Evolutionary conservation across 2,113 vertebrate genomes (phyloP), one percentile per base, ranked within the genome.

Genomic region (Gopherus flavomarginatus): DNA sequence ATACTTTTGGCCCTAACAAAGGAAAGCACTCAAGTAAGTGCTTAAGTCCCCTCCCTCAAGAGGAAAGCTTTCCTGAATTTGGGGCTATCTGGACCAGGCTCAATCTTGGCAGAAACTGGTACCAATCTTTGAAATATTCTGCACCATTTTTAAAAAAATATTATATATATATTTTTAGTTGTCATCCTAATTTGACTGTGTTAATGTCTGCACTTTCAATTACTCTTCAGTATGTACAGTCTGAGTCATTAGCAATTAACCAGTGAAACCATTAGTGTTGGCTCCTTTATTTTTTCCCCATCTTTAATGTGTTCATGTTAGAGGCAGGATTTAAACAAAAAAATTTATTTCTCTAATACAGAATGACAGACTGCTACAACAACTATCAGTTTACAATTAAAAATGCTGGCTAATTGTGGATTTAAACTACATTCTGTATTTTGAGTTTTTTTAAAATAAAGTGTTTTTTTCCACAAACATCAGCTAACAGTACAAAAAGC

Each of bases 401-500:
- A 96, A 95, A 44, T 13, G 31, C 91, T 95, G 80, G 49, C 78
- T 91, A 90, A 53, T 8, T 92, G 91, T 86, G 90, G 84, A 98
- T 92, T 96, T 22, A 88, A 90, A 97, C 94, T 88, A 92, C 90
- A 97, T 13, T 96, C 96, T 94, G 90, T 80, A 94, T 97, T 95
- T 80, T 77, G 82, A 91, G 87, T 38, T 85, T 88, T 95, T 89
- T 53, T 90, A 90, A 96, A 69, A 92, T 38, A 88, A 92, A 93
- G 94, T 96, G 83, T 47, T 91, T 52, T 78, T 54, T 85, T 75
- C 86, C 57, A 78, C 56, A 96, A 24, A 95, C 12, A 95, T 69
- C 16, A 92, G 80, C 96, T 98, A 98, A 94, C 89, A 96, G 82
- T 87, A 96, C 91, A 93, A 96, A 98, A 98, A 98, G 97, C 92